These are phyloP conservation scores for Limenitis camilla DNA, from an alignment of 2,888 invertebrate genomes.

Conservation along the genomic window DNA sequence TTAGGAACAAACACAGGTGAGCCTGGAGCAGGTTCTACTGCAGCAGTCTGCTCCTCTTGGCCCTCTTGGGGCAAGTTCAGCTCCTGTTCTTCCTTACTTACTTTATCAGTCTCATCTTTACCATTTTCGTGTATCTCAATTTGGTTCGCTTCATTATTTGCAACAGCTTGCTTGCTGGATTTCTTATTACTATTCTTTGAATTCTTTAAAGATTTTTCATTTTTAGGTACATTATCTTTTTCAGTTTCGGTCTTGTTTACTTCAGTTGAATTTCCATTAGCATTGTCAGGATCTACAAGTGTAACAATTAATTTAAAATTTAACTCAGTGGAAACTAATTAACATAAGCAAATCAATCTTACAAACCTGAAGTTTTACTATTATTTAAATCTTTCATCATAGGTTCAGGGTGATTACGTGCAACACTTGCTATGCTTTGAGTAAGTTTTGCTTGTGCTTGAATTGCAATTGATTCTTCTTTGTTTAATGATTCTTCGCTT, in stretches of 20 bases:
- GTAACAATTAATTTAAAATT: neutral
- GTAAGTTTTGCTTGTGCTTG: conserved; percentile 66
- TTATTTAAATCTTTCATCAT: conserved; percentile 70
- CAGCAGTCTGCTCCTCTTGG: conserved; percentile 22
- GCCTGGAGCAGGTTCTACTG: conserved; percentile 22
- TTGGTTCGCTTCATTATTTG: conserved; percentile 44
- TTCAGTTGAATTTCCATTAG: conserved; percentile 58
- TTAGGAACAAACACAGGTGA: conserved; percentile 51
- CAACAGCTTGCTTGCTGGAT: conserved; percentile 45
- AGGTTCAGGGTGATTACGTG: conserved; percentile 51
- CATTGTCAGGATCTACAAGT: conserved; percentile 53
- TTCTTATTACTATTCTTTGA: conserved; percentile 55
- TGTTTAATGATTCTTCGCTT: conserved; percentile 36
- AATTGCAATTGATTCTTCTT: conserved; percentile 51
- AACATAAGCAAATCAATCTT: neutral
- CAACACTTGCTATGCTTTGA: conserved; percentile 58
- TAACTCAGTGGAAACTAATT: neutral
- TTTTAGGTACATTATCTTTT: conserved; percentile 62
- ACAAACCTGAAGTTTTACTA: conserved; percentile 57
- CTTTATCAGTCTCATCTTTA: conserved; percentile 69
- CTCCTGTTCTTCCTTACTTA: conserved; percentile 52
- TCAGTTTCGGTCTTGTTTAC: conserved; percentile 45
- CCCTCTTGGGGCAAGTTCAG: conserved; percentile 33
- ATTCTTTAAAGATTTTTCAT: conserved; percentile 59
- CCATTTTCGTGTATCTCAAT: conserved; percentile 62